phyloP scores from a whole-genome alignment of 2,797 vertebrate species.

The Melanotaenia nigrans region DNA sequence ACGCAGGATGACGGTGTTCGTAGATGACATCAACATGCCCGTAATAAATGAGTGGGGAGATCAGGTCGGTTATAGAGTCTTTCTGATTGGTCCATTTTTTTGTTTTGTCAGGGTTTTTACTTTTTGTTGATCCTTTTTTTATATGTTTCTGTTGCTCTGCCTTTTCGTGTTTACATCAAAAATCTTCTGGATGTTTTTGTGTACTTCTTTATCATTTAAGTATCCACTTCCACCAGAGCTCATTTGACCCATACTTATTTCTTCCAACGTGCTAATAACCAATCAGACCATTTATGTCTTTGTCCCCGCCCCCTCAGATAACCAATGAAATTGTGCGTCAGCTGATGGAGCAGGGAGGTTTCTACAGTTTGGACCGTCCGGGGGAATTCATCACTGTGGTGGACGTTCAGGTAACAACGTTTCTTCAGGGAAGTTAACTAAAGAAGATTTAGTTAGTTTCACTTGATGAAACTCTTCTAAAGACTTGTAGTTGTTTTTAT shows the following conservation, averaged over 20 bases:
- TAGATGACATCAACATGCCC: constrained; percentile 92
- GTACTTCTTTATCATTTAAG: no score
- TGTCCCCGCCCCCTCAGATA: constrained; percentile 71
- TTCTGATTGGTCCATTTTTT: constrained; percentile 1
- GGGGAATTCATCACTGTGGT: constrained; percentile 87
- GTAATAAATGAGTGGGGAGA: constrained; percentile 91
- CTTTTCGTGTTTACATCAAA: no score
- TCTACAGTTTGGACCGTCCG: constrained; percentile 88
- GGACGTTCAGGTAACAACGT: constrained; percentile 71
- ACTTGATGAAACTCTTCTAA: not conserved
- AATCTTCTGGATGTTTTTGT: no score
- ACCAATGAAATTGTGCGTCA: constrained; percentile 91
- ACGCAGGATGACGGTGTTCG: constrained; percentile 87
- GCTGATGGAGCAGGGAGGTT: constrained; percentile 89
- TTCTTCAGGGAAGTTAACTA: no score
- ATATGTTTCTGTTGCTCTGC: no score
- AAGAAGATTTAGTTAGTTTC: no score
- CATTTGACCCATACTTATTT: no score
- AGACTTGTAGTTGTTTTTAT: not conserved
- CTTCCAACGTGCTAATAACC: not conserved
- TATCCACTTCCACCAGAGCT: no score
- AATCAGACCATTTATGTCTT: constrained; percentile 1
- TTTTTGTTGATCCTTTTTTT: not conserved
- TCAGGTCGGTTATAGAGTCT: constrained; percentile 75
- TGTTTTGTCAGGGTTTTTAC: not conserved